A percentile compares a stretch with the other conserved stretches of the same genome.
phyloP scores from a whole-genome alignment of 2,888 invertebrate genomes.

The Allygus modestus region DNA sequence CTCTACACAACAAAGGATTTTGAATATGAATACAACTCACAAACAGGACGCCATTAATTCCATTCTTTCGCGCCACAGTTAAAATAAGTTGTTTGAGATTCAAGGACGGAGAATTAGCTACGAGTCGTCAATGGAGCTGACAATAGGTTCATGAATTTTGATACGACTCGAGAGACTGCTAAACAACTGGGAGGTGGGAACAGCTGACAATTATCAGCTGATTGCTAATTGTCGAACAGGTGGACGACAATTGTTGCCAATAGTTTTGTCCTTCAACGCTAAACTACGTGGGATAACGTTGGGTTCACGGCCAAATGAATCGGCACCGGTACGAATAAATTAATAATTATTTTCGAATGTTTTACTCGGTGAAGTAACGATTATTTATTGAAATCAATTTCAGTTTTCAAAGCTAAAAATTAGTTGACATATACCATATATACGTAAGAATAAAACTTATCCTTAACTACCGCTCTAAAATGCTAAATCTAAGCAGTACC shows the following conservation, averaged over 20 bases:
- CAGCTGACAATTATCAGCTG: slow-evolving; percentile 34
- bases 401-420: too few species aligned
- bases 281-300: not conserved
- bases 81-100: slow-evolving; percentile 25
- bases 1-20: not conserved
- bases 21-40: slow-evolving; percentile 23
- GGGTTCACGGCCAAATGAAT: not conserved
- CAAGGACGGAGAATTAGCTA: slow-evolving; percentile 48
- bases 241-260: slow-evolving; percentile 30
- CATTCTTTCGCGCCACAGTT: not conserved
- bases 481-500: too few species aligned
- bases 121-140: slow-evolving; percentile 3
- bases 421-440: too few species aligned
- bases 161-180: slow-evolving; percentile 7
- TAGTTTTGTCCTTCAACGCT: not conserved
- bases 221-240: slow-evolving; percentile 24
- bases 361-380: too few species aligned
- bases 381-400: too few species aligned
- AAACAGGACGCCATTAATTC: not conserved
- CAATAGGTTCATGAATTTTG: slow-evolving; percentile 51
- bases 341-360: too few species aligned
- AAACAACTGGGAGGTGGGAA: not conserved
- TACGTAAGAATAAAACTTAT: too few species aligned
- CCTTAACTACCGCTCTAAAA: too few species aligned
- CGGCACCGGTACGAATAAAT: too few species aligned